phyloP scores from a whole-genome alignment of 2,797 vertebrate genomes.

The Rhinichthys osculus region DNA sequence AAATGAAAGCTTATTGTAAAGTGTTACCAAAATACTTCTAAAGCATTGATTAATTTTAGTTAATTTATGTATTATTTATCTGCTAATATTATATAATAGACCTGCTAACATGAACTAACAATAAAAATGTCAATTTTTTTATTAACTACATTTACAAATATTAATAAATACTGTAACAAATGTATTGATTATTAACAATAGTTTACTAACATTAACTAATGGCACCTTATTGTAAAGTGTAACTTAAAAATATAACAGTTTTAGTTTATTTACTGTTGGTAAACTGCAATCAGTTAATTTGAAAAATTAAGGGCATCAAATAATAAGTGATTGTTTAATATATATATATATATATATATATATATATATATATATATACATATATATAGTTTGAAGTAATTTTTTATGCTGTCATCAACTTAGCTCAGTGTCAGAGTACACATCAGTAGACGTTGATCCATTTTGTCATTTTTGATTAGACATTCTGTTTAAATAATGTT shows the following conservation, averaged over 20 bases:
- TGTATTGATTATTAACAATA: background rate
- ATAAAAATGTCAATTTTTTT: too few relatives aligned
- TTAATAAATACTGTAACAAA: background rate
- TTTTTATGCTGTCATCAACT: too few relatives aligned
- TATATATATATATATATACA: too few relatives aligned
- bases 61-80: background rate
- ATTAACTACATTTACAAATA: background rate
- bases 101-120: background rate
- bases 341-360: background rate
- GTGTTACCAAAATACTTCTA: too few relatives aligned
- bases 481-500: background rate
- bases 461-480: background rate
- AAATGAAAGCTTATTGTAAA: too few relatives aligned
- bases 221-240: background rate
- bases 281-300: background rate
- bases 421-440: too few relatives aligned
- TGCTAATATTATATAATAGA: background rate
- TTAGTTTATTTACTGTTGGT: background rate
- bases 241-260: background rate
- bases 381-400: too few relatives aligned
- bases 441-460: too few relatives aligned
- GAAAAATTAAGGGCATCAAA: background rate
- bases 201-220: background rate
- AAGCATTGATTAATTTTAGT: too few relatives aligned
- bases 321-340: background rate